Evolutionary conservation across 2,888 invertebrate genomes (phyloP).

Genomic region (Catocala nupta): DNA sequence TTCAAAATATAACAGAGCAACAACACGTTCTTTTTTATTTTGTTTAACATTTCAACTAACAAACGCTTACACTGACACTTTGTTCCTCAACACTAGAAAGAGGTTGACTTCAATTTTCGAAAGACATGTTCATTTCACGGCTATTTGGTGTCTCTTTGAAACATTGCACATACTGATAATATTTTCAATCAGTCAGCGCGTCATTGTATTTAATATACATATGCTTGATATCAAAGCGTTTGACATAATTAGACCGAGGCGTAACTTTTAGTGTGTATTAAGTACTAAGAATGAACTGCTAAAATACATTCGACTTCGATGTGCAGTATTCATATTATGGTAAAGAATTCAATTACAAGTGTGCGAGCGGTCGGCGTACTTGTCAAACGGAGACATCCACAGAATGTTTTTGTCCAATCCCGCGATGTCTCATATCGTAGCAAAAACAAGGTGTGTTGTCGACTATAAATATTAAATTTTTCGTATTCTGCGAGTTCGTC

Average conservation of each 20-base stretch:
- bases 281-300: no score
- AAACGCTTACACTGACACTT: slow-evolving; percentile 25
- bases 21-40: no score
- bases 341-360: slow-evolving; percentile 47
- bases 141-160: slow-evolving; percentile 57
- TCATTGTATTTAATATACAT: no score
- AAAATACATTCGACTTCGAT: neutral
- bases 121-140: slow-evolving; percentile 68
- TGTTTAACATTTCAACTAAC: neutral
- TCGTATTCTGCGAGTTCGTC: slow-evolving; percentile 75
- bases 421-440: slow-evolving; percentile 69
- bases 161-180: slow-evolving; percentile 34
- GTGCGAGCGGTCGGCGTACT: slow-evolving; percentile 20
- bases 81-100: slow-evolving; percentile 46
- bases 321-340: slow-evolving; percentile 10
- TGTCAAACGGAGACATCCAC: slow-evolving; percentile 41
- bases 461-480: slow-evolving; percentile 84
- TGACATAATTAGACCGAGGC: no score
- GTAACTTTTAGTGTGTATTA: no score
- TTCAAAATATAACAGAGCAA: no score
- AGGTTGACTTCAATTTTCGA: slow-evolving; percentile 65
- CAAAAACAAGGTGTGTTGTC: slow-evolving; percentile 75
- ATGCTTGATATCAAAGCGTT: no score
- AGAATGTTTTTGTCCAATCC: slow-evolving; percentile 53
- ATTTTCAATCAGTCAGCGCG: no score